Evolutionary conservation across 2,797 vertebrate genomes (phyloP).

Genomic region (Leptodactylus fallax): DNA sequence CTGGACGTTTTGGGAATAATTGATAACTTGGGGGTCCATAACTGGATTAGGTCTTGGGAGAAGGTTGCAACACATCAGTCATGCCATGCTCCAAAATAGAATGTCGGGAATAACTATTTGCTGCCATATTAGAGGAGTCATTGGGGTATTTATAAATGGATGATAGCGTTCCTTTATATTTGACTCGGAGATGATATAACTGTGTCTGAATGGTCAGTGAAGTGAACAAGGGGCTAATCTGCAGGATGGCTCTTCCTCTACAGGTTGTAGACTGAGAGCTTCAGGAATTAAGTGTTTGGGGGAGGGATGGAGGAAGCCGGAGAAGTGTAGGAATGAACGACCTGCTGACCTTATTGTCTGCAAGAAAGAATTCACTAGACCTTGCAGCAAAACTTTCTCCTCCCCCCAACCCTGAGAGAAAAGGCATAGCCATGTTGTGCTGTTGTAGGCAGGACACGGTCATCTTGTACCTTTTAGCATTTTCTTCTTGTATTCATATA

Average conservation of each 20-base stretch:
- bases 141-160: neutral
- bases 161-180: neutral
- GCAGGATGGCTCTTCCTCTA: neutral
- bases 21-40: no score
- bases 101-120: neutral
- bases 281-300: constrained; percentile 35
- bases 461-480: neutral
- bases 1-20: no score
- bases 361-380: constrained; percentile 28
- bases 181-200: neutral
- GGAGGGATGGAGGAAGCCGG: constrained; percentile 10
- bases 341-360: constrained; percentile 37
- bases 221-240: constrained; percentile 16
- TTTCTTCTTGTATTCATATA: neutral
- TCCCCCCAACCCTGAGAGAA: neutral
- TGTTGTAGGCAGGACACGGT: neutral
- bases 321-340: constrained; percentile 22
- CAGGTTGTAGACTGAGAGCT: constrained; percentile 17
- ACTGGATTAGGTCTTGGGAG: no score
- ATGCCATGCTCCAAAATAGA: no score
- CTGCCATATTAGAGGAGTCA: neutral
- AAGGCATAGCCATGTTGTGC: neutral
- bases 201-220: neutral
- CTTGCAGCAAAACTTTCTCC: constrained; percentile 23
- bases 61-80: no score